These are phyloP conservation scores for Enteromius argenteus DNA, from an alignment of 2,797 vertebrate species.

Conservation along the genomic window DNA sequence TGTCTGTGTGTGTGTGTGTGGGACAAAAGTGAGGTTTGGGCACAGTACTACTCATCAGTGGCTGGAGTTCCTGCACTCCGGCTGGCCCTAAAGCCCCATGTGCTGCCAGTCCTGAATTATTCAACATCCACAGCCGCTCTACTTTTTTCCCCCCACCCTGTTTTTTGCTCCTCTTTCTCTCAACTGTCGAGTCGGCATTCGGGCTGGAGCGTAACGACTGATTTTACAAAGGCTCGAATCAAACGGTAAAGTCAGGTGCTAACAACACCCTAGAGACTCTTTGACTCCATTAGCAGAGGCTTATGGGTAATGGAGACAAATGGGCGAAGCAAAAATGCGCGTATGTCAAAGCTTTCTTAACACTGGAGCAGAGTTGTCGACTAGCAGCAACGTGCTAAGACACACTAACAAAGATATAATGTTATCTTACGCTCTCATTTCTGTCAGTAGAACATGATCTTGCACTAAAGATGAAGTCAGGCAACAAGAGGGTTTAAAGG, in stretches of 20 bases:
- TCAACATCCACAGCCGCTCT: constrained; percentile 55
- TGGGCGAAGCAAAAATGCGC: constrained; percentile 21
- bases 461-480: neutral
- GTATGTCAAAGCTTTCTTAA: constrained; percentile 21
- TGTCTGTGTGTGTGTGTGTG: constrained; percentile 8
- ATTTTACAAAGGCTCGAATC: constrained; percentile 46
- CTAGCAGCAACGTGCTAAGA: neutral
- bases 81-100: constrained; percentile 13
- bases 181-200: neutral
- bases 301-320: constrained; percentile 50
- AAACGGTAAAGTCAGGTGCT: constrained; percentile 41
- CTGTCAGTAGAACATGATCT: neutral
- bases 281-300: constrained; percentile 44
- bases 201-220: neutral
- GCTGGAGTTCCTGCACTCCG: constrained; percentile 31
- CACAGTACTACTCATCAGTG: constrained; percentile 36
- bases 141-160: constrained; percentile 23
- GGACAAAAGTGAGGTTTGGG: constrained; percentile 44
- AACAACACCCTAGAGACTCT: constrained; percentile 47
- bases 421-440: neutral
- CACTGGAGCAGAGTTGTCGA: neutral
- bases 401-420: neutral
- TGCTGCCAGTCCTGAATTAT: constrained; percentile 60
- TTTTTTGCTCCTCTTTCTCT: constrained; percentile 34
- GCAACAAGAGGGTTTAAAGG: neutral